Conservation (phyloP, 2,888 invertebrate genomes). For the Poecilus cupreus region DNA sequence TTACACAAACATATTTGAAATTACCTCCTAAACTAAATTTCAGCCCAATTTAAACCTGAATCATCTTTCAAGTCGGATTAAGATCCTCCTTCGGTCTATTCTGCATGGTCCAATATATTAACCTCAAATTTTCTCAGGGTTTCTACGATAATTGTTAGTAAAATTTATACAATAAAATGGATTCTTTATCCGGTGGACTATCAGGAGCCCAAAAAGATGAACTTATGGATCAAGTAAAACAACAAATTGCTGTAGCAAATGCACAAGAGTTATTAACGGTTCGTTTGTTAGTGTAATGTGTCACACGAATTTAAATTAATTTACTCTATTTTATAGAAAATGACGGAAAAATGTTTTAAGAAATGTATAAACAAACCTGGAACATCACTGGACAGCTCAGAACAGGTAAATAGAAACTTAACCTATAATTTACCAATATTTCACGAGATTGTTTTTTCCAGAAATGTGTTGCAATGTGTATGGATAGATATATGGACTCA, state of each 20-base stretch:
- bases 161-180: slow-evolving; percentile 72
- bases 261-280: slow-evolving; percentile 93
- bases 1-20: not conserved
- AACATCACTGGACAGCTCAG: slow-evolving; percentile 89
- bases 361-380: slow-evolving; percentile 96
- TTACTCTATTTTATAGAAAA: slow-evolving; percentile 81
- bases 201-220: slow-evolving; percentile 86
- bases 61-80: slow-evolving; percentile 4
- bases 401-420: slow-evolving; percentile 77
- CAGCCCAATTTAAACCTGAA: not conserved
- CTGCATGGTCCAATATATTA: slow-evolving; percentile 37
- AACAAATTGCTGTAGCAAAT: slow-evolving; percentile 95
- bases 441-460: slow-evolving; percentile 72
- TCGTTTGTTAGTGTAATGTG: slow-evolving; percentile 65
- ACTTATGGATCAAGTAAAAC: slow-evolving; percentile 95
- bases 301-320: slow-evolving; percentile 35
- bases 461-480: slow-evolving; percentile 98
- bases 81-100: not conserved
- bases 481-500: slow-evolving; percentile 98
- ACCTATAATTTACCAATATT: slow-evolving; percentile 31
- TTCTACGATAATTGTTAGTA: not conserved
- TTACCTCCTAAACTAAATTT: slow-evolving; percentile 18
- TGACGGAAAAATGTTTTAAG: slow-evolving; percentile 97
- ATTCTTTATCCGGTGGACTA: slow-evolving; percentile 76
- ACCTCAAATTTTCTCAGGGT: slow-evolving; percentile 52